Conservation (phyloP, 1,140 invertebrate genomes). For the Notospermus geniculatus region DNA sequence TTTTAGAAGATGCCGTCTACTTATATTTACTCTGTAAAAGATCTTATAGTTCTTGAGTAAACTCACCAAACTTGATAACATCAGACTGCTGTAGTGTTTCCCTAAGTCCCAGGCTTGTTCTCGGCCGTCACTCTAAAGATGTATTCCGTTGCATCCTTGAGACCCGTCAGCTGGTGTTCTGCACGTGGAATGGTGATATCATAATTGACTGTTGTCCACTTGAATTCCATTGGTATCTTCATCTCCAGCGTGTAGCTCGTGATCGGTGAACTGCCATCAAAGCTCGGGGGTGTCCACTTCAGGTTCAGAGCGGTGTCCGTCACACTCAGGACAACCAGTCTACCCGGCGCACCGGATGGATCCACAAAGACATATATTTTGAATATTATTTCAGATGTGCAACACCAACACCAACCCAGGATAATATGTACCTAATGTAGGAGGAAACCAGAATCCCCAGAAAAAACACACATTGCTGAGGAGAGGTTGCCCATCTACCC, state of each 20-base stretch:
- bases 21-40: too few relatives aligned
- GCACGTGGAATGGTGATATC: conserved; percentile 12
- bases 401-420: too few relatives aligned
- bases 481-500: too few relatives aligned
- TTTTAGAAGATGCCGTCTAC: too few relatives aligned
- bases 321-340: conserved; percentile 72
- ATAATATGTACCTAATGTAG: too few relatives aligned
- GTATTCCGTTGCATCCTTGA: conserved; percentile 73
- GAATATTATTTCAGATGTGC: too few relatives aligned
- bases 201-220: conserved; percentile 89
- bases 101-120: conserved; percentile 90
- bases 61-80: conserved; percentile 11
- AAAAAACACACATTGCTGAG: too few relatives aligned
- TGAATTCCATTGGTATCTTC: conserved; percentile 60
- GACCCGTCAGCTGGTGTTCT: conserved; percentile 55
- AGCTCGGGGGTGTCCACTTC: conserved; percentile 94
- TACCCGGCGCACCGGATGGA: conserved; percentile 34
- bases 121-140: conserved; percentile 92
- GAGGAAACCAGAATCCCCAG: too few relatives aligned
- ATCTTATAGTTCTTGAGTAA: too few relatives aligned
- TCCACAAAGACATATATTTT: conserved; percentile 23
- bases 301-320: conserved; percentile 92
- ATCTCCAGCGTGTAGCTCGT: conserved; percentile 72
- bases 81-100: conserved; percentile 44
- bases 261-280: conserved; percentile 94